phyloP scores from a whole-genome alignment of 2,888 invertebrate genomes.

The Sisyra nigra region DNA sequence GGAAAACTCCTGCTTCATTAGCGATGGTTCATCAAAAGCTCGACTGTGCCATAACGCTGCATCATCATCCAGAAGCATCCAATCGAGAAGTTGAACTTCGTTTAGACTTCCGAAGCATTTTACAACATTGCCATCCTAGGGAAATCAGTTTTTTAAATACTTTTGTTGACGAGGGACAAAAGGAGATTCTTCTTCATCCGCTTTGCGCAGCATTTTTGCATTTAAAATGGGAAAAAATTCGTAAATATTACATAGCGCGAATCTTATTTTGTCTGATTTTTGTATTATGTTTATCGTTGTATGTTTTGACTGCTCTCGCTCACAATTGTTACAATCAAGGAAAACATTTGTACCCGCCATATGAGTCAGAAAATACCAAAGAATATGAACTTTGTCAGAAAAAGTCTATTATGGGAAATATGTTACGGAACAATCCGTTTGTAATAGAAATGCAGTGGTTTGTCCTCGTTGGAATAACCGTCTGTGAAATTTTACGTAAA shows the following conservation, averaged over 20 bases:
- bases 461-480: conserved; percentile 59
- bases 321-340: conserved; percentile 75
- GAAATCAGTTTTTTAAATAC: conserved; percentile 78
- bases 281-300: conserved; percentile 62
- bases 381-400: conserved; percentile 62
- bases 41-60: conserved; percentile 63
- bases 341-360: conserved; percentile 39
- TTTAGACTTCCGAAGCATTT: conserved; percentile 64
- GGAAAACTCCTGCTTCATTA: conserved; percentile 74
- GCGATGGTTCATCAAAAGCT: conserved; percentile 69
- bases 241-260: conserved; percentile 71
- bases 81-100: conserved; percentile 68
- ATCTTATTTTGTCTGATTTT: conserved; percentile 65
- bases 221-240: conserved; percentile 80
- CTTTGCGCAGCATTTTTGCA: conserved; percentile 75
- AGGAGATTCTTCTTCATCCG: conserved; percentile 72
- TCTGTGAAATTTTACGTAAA: conserved; percentile 65
- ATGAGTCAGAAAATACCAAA: conserved; percentile 47
- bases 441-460: conserved; percentile 76
- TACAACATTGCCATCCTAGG: conserved; percentile 68
- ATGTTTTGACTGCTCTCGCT: conserved; percentile 66
- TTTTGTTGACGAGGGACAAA: conserved; percentile 77
- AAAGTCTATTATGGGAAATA: conserved; percentile 59
- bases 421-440: conserved; percentile 55
- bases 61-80: conserved; percentile 59